Evolutionary conservation across 2,797 vertebrate species (phyloP).

Genomic region (Channallabes apus): DNA sequence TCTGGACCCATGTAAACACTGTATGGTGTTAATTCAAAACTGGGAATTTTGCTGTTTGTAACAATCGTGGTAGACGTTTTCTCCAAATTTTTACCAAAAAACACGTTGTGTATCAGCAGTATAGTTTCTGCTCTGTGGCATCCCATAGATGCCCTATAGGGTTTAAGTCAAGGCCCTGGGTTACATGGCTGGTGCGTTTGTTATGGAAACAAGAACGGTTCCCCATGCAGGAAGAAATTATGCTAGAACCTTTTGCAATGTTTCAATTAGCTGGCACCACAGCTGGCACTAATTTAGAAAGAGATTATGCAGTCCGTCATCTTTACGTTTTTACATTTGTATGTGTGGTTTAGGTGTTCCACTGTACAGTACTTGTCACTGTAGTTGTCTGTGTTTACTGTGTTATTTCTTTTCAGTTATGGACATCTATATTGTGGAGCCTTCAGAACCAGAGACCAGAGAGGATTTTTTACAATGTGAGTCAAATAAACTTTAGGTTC

Average conservation of each 20-base stretch:
- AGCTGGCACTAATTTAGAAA: not conserved
- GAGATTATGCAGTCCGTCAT: not conserved
- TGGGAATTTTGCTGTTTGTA: not conserved
- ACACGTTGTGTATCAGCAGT: not conserved
- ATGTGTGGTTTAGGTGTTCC: not conserved
- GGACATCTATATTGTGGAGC: not conserved
- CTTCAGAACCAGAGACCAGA: slow-evolving; percentile 22
- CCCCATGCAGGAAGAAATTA: not conserved
- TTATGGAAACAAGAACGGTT: too few relatives aligned
- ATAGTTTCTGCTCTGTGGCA: not conserved
- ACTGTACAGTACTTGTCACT: not conserved
- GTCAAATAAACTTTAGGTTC: not conserved
- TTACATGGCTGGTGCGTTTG: not conserved
- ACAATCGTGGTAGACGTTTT: not conserved
- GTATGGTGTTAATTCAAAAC: too few relatives aligned
- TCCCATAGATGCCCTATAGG: not conserved
- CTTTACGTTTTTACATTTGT: not conserved
- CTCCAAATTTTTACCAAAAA: not conserved
- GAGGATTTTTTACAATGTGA: slow-evolving; percentile 3
- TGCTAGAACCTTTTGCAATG: not conserved
- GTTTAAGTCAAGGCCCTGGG: not conserved
- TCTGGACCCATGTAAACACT: too few relatives aligned
- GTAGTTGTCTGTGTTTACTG: not conserved
- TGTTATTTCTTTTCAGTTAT: not conserved
- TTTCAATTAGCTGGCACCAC: not conserved